Base-by-base conservation (phyloP, 2,113 vertebrate species). In the Lophochroa leadbeateri region DNA sequence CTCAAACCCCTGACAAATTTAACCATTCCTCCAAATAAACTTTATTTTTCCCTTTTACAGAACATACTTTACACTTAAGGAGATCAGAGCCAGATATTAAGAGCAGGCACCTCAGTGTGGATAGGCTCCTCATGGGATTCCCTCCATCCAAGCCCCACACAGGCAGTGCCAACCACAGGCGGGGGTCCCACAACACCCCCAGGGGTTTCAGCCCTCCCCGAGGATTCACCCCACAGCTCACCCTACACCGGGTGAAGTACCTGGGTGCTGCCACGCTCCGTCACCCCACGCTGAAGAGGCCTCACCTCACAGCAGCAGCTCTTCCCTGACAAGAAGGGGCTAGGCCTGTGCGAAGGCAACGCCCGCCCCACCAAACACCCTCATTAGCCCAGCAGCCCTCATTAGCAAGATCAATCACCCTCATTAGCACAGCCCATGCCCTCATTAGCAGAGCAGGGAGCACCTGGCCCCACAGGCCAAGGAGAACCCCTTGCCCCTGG, bases 201-300 rank as follows among this genome's bases (percentile, higher is more conserved):
- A 2, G 9, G 6, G 18, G 14, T 3, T 2, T 7, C n/a, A 43
- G 18, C 41, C 37, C 67, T 33, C 47, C 29, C 41, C 1, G 1
- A 8, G 13, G 13, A 28, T 9, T 8, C 33, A 21, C 31, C 29
- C 41, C 17, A 2, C 39, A 7, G n/a, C 43, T 24, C 53, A 0
- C 19, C 41, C 47, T 8, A 6, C 3, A 3, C 27, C 5, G 0
- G 20, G 16, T 8, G 2, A 31, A 13, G 9, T 10, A 37, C 60
- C 69, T 29, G 37, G 7, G 4, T 46, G 43, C 80, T 3, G 16
- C 74, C n/a, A 5, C 0, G 1, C 11, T 39, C 69, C 14, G 1
- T 4, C 31, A 3, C 23, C 35, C 16, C 19, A 1, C 0, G 0
- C 33, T 1, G 6, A n/a, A 27, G 7, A 28, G 7, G 7, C 29